These are phyloP conservation scores for Gastrophryne carolinensis DNA, from an alignment of 2,797 vertebrate species.

Conservation along the genomic window DNA sequence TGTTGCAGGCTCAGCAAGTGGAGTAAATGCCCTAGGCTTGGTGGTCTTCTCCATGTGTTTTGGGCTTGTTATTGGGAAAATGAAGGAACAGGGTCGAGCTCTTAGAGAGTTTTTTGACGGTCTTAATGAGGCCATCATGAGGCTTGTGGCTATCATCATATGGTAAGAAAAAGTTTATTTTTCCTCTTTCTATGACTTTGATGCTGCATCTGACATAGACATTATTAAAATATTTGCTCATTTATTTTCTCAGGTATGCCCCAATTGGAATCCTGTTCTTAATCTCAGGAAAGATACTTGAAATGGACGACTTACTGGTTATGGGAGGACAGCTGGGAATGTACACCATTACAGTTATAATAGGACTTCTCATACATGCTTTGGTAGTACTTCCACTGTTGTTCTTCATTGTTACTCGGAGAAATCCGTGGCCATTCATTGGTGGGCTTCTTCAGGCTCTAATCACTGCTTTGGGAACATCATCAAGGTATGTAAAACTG, in stretches of 20 bases:
- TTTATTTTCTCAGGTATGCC: conserved; percentile 78
- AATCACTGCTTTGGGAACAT: conserved; percentile 92
- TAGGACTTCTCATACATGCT: conserved; percentile 89
- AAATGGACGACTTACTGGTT: conserved; percentile 90
- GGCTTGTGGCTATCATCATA: conserved; percentile 91
- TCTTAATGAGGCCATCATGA: conserved; percentile 95
- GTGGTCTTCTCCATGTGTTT: conserved; percentile 96
- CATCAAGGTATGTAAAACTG: conserved; percentile 83
- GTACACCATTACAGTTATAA: conserved; percentile 88
- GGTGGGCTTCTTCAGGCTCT: conserved; percentile 91
- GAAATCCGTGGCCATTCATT: conserved; percentile 88
- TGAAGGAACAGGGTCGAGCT: conserved; percentile 89
- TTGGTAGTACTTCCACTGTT: conserved; percentile 86
- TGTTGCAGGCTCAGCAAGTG: conserved; percentile 80
- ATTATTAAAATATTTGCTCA: not conserved
- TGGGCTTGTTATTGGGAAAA: conserved; percentile 90
- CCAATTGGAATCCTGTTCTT: conserved; percentile 93
- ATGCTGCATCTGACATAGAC: not conserved
- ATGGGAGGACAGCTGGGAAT: conserved; percentile 92
- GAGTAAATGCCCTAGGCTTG: conserved; percentile 91
- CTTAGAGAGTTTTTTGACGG: conserved; percentile 90
- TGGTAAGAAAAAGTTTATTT: conserved; percentile 77
- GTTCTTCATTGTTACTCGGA: conserved; percentile 87
- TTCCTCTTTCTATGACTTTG: not conserved
- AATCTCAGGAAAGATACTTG: conserved; percentile 91